Evolutionary conservation across 2,888 invertebrate genomes (phyloP).

Genomic region (Lasioglossum villosulum): DNA sequence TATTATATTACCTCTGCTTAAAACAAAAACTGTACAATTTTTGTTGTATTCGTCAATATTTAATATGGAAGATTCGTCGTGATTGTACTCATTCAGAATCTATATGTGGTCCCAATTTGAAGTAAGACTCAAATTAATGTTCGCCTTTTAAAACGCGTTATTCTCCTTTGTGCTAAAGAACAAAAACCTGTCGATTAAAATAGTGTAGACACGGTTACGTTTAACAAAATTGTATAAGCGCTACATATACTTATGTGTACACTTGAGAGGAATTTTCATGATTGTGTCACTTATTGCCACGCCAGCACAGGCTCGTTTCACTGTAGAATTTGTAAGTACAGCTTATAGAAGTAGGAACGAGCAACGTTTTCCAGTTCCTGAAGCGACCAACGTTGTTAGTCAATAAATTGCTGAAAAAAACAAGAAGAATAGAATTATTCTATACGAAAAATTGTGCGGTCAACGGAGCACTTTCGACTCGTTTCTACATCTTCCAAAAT

Average conservation of each 20-base stretch:
- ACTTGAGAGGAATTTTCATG: neutral
- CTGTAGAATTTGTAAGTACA: conserved; percentile 43
- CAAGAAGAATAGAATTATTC: neutral
- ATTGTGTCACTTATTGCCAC: neutral
- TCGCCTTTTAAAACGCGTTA: neutral
- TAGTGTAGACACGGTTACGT: neutral
- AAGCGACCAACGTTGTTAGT: neutral
- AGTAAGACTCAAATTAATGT: conserved; percentile 24
- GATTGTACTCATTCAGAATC: conserved; percentile 17
- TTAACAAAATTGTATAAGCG: neutral
- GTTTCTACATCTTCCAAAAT: conserved; percentile 53
- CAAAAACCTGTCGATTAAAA: neutral
- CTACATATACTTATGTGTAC: neutral
- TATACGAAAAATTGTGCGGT: conserved; percentile 35
- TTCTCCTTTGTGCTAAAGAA: neutral
- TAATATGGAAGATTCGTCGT: neutral
- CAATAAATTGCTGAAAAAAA: conserved; percentile 22
- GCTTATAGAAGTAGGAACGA: conserved; percentile 61
- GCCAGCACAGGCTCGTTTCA: conserved; percentile 57
- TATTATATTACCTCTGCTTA: neutral
- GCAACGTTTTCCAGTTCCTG: conserved; percentile 5
- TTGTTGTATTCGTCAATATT: neutral
- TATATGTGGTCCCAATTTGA: conserved; percentile 43
- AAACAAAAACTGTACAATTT: neutral
- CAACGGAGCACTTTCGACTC: conserved; percentile 38